phyloP scores from a whole-genome alignment of 92 coral and sea anemone genomes.

The Zoanthus sociatus region DNA sequence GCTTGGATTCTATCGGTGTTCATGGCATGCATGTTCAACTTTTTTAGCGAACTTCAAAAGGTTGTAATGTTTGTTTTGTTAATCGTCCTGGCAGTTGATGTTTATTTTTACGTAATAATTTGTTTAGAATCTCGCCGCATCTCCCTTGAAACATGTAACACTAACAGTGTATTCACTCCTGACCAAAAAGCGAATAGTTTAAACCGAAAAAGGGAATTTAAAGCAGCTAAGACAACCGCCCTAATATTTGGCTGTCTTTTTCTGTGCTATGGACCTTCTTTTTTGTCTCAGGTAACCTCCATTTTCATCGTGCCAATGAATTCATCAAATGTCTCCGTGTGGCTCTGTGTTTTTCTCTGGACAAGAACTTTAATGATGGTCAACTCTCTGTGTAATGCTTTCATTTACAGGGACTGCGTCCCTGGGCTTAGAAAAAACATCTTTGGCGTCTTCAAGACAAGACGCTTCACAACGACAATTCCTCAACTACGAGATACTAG shows the following conservation, averaged over 20 bases:
- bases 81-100: neutral
- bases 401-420: neutral
- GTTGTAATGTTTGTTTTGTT: neutral
- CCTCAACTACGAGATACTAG: too few species aligned
- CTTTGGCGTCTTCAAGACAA: too few species aligned
- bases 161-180: neutral
- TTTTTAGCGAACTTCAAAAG: neutral
- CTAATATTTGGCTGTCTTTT: neutral
- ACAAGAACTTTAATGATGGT: neutral
- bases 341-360: neutral
- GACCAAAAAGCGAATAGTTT: neutral
- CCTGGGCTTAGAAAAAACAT: too few species aligned
- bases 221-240: neutral
- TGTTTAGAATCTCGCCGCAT: neutral
- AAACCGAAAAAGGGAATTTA: neutral
- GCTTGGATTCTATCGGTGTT: neutral
- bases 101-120: neutral
- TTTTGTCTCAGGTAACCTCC: neutral
- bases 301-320: neutral
- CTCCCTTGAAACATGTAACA: too few species aligned
- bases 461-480: too few species aligned
- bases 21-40: neutral
- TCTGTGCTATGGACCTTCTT: neutral
- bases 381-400: neutral
- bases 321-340: neutral